Conservation (phyloP, 2,888 invertebrate species). For the Sinohyriopsis cumingii region DNA sequence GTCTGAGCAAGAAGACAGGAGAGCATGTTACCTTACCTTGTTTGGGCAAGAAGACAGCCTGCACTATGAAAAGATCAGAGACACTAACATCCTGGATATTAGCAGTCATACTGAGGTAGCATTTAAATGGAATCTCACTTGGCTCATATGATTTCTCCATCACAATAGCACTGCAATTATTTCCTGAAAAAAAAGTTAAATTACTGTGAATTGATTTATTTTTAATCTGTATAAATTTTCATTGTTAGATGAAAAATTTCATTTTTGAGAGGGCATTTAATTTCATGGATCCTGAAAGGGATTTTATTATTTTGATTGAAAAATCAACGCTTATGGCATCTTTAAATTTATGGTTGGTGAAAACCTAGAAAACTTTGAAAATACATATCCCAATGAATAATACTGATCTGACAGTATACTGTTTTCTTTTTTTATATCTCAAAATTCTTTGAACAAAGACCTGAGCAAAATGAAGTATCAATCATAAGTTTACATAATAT, state of each 20-base stretch:
- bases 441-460: no score
- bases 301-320: no score
- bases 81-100: constrained; percentile 42
- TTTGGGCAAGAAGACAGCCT: constrained; percentile 50
- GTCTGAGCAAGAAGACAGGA: no score
- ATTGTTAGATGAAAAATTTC: background rate
- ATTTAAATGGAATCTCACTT: constrained; percentile 51
- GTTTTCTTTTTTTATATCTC: no score
- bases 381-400: no score
- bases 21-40: constrained; percentile 42
- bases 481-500: no score
- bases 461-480: no score
- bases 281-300: background rate
- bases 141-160: constrained; percentile 38
- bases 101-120: constrained; percentile 51
- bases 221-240: background rate
- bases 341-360: no score
- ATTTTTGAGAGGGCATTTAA: background rate
- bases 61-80: constrained; percentile 52
- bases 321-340: no score
- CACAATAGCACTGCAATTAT: constrained; percentile 52
- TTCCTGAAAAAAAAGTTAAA: constrained; percentile 37
- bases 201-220: background rate
- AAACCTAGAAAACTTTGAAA: no score
- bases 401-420: no score